These are phyloP conservation scores for Helarctos malayanus DNA, from an alignment of 2,797 vertebrate genomes.

Conservation along the genomic window DNA sequence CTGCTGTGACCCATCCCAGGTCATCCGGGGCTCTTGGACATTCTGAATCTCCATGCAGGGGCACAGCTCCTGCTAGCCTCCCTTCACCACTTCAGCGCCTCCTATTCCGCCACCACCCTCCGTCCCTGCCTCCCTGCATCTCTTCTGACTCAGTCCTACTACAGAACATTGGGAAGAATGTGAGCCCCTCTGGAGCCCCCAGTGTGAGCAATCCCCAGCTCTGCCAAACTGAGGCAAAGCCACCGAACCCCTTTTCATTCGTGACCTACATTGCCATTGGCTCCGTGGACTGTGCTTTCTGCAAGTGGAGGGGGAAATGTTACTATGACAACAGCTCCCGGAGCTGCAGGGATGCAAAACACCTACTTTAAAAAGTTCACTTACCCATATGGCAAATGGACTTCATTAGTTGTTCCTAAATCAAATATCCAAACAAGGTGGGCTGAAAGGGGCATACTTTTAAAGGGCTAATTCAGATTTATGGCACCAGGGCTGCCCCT, in stretches of 20 bases:
- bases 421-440: constrained; percentile 69
- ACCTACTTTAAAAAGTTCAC: constrained; percentile 80
- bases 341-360: constrained; percentile 78
- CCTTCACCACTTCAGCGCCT: background rate
- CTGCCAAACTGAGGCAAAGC: constrained; percentile 48
- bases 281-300: constrained; percentile 64
- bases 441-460: constrained; percentile 47
- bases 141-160: background rate
- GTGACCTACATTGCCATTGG: constrained; percentile 73
- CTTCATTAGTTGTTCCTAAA: constrained; percentile 78
- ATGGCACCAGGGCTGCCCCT: background rate
- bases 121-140: background rate
- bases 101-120: background rate
- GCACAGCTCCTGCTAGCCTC: background rate
- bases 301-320: constrained; percentile 72
- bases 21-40: background rate
- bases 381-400: constrained; percentile 81
- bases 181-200: background rate
- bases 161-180: background rate
- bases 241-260: constrained; percentile 60
- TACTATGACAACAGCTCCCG: constrained; percentile 81
- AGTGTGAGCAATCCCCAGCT: background rate
- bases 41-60: background rate
- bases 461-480: constrained; percentile 63
- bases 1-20: background rate